A percentile compares a stretch with the other conserved stretches of the same genome.
Conservation (phyloP, 2,797 vertebrate species). For the Phoeniculus purpureus region DNA sequence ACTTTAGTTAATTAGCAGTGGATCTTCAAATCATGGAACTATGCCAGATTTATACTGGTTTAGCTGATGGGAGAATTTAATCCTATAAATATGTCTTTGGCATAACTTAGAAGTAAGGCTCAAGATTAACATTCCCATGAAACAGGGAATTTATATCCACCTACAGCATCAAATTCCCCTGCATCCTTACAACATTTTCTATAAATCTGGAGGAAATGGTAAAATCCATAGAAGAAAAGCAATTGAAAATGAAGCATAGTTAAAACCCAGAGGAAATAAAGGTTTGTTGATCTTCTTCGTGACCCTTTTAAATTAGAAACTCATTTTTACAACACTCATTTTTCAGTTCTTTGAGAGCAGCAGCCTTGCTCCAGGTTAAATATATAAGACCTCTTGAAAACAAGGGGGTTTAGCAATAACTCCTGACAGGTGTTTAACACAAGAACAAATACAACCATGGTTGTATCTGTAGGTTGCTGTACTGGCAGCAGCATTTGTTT, state of each 20-base stretch:
- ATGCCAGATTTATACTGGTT: not conserved
- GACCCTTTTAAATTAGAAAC: not conserved
- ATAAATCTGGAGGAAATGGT: not conserved
- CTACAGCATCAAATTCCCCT: not conserved
- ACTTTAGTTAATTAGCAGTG: constrained; percentile 23
- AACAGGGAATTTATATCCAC: constrained; percentile 4
- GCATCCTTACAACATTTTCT: not conserved
- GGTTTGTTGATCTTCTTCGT: not conserved
- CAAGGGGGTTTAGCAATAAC: not conserved
- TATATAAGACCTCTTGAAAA: not conserved
- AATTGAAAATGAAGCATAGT: not conserved
- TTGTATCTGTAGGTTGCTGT: not conserved
- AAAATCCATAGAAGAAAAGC: not conserved
- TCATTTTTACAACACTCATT: rapidly evolving
- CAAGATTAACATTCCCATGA: constrained; percentile 11
- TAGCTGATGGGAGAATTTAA: not conserved
- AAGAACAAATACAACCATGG: not conserved
- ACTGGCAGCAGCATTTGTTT: not conserved
- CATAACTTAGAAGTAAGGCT: constrained; percentile 37
- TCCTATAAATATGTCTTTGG: constrained; percentile 32
- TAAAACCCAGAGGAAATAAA: not conserved
- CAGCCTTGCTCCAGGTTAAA: not conserved
- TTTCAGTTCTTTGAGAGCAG: not conserved
- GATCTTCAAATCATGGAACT: constrained; percentile 28
- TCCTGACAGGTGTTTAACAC: not conserved